Percentiles rank a stretch among this genome's conserved stretches.
Evolutionary conservation across 37 sponge, comb jelly and placozoan genomes (phyloP).

Genomic region (Hexactinellida sp.): DNA sequence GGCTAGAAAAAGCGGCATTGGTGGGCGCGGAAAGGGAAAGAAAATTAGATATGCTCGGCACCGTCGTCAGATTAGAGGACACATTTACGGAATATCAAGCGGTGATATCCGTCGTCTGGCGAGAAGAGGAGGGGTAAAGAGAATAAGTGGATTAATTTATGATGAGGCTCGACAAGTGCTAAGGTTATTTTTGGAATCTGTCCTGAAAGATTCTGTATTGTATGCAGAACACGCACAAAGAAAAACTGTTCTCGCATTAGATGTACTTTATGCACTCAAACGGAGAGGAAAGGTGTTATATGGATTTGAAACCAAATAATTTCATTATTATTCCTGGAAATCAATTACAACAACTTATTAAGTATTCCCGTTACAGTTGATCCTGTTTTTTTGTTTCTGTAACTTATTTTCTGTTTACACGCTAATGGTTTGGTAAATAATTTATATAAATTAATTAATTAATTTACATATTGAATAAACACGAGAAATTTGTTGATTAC

Average conservation of each 20-base stretch:
- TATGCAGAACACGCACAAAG: neutral
- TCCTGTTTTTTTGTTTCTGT: too few relatives aligned
- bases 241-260: neutral
- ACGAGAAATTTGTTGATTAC: too few relatives aligned
- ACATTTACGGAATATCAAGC: neutral
- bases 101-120: neutral
- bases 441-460: too few relatives aligned
- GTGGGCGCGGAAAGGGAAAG: neutral
- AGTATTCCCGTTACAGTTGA: too few relatives aligned
- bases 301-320: neutral
- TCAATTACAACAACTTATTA: too few relatives aligned
- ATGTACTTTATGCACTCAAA: conserved; percentile 13
- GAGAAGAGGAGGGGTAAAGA: neutral
- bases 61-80: neutral
- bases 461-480: too few relatives aligned
- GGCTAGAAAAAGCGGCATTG: neutral
- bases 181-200: neutral
- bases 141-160: conserved; percentile 12
- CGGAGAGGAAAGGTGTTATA: conserved; percentile 1
- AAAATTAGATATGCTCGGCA: conserved; percentile 3
- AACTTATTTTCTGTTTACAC: too few relatives aligned
- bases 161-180: neutral
- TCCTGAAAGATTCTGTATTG: neutral
- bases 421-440: too few relatives aligned
- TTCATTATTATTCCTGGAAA: too few relatives aligned